These are phyloP conservation scores for Aphaenogaster ashmeadi DNA, from an alignment of 1,140 invertebrate genomes.

Conservation along the genomic window DNA sequence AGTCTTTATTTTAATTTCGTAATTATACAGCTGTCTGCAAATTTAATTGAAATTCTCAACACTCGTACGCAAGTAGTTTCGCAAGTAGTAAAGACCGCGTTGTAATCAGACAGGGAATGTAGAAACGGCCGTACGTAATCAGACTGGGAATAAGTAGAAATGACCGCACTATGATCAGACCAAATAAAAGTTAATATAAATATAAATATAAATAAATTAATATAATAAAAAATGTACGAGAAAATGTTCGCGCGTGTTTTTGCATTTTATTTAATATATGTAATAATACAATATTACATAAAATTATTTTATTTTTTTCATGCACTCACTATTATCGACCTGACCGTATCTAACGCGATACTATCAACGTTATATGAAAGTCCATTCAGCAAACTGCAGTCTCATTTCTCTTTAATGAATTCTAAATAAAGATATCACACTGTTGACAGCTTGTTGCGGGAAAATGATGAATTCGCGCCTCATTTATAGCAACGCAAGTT, in stretches of 20 bases:
- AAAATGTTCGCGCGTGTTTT: not conserved
- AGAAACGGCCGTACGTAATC: not conserved
- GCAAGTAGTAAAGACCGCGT: not conserved
- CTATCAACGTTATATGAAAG: slow-evolving; percentile 11
- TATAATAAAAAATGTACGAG: not conserved
- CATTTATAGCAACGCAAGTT: slow-evolving; percentile 15
- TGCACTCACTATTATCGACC: not conserved
- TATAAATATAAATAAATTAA: too few relatives aligned
- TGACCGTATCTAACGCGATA: not conserved
- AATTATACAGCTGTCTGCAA: not conserved
- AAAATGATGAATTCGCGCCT: slow-evolving; percentile 30
- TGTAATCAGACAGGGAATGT: not conserved
- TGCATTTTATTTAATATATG: not conserved
- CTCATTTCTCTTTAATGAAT: slow-evolving; percentile 37
- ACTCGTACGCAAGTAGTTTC: not conserved
- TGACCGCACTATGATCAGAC: not conserved
- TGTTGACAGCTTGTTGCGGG: not conserved
- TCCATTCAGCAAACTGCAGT: slow-evolving; percentile 26
- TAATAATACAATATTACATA: not conserved
- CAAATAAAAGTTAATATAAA: not conserved
- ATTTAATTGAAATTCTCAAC: slow-evolving; percentile 5
- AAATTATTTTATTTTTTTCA: not conserved
- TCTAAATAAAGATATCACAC: not conserved
- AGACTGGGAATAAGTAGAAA: slow-evolving; percentile 4
- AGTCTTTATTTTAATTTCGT: not conserved